Conservation (phyloP, 2,888 invertebrate species). For the Metallyticus violacea region DNA sequence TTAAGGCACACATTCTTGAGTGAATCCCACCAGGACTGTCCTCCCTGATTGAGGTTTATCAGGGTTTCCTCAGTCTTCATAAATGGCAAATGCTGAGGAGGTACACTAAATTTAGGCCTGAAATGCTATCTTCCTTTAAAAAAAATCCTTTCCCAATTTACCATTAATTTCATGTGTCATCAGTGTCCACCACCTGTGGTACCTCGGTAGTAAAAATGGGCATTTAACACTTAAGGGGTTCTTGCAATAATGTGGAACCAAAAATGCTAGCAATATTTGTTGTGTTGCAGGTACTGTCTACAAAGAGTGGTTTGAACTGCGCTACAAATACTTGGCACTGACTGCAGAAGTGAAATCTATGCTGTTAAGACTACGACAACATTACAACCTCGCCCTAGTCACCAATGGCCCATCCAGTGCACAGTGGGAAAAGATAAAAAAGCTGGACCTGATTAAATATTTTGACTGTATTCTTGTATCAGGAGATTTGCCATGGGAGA, state of each 20-base stretch:
- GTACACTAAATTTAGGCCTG: too few relatives aligned
- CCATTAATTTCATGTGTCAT: too few relatives aligned
- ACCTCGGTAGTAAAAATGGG: too few relatives aligned
- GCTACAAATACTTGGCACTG: conserved; percentile 72
- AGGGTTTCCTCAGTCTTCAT: too few relatives aligned
- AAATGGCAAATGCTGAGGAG: too few relatives aligned
- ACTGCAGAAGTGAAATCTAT: conserved; percentile 66
- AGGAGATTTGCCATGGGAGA: conserved; percentile 83
- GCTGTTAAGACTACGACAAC: conserved; percentile 65
- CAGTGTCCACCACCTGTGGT: too few relatives aligned
- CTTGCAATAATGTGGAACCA: neutral
- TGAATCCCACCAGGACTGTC: too few relatives aligned
- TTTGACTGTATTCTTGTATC: conserved; percentile 80
- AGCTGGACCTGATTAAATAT: conserved; percentile 64
- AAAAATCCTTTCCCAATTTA: too few relatives aligned
- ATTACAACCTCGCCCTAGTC: conserved; percentile 75
- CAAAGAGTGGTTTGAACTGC: conserved; percentile 72
- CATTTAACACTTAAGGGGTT: too few relatives aligned
- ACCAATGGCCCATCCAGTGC: conserved; percentile 84
- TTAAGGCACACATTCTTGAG: too few relatives aligned
- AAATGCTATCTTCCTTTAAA: too few relatives aligned
- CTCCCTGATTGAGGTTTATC: too few relatives aligned
- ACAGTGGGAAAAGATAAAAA: conserved; percentile 85
- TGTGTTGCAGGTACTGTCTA: conserved; percentile 61
- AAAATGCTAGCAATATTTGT: neutral